These are phyloP conservation scores for Drosophila ironensis DNA, from an alignment of 1,140 invertebrate genomes.

Conservation along the genomic window DNA sequence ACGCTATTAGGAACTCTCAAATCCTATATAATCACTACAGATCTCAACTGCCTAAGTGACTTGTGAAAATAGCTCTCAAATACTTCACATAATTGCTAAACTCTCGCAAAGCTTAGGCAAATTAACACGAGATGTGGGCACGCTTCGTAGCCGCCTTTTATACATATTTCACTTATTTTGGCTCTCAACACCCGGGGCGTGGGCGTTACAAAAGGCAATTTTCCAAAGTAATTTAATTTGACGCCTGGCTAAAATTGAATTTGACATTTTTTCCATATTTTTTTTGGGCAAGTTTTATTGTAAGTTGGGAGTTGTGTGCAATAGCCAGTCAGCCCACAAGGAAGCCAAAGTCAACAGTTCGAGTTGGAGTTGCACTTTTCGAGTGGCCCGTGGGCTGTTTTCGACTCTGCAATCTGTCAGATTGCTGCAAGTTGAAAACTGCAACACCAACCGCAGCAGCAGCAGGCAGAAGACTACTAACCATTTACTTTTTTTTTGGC, in stretches of 20 bases:
- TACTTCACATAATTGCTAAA: conserved; percentile 11
- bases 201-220: conserved; percentile 67
- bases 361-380: conserved; percentile 27
- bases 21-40: too few relatives aligned
- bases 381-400: conserved; percentile 37
- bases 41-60: too few relatives aligned
- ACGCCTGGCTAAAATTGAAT: conserved; percentile 67
- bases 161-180: neutral
- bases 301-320: neutral
- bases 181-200: neutral
- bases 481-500: neutral
- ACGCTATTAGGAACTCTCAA: too few relatives aligned
- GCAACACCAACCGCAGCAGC: conserved; percentile 5
- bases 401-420: conserved; percentile 33
- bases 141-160: conserved; percentile 12
- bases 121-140: conserved; percentile 58
- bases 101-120: conserved; percentile 26
- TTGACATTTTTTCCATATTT: conserved; percentile 59
- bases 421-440: neutral
- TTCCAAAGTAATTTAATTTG: conserved; percentile 65
- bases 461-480: conserved; percentile 57
- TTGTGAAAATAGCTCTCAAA: conserved; percentile 2
- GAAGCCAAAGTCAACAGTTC: conserved; percentile 41
- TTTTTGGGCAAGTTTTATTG: conserved; percentile 5
- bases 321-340: conserved; percentile 60